These are phyloP conservation scores for Galerucella nymphaeae DNA, from an alignment of 2,888 invertebrate genomes.

Conservation along the genomic window DNA sequence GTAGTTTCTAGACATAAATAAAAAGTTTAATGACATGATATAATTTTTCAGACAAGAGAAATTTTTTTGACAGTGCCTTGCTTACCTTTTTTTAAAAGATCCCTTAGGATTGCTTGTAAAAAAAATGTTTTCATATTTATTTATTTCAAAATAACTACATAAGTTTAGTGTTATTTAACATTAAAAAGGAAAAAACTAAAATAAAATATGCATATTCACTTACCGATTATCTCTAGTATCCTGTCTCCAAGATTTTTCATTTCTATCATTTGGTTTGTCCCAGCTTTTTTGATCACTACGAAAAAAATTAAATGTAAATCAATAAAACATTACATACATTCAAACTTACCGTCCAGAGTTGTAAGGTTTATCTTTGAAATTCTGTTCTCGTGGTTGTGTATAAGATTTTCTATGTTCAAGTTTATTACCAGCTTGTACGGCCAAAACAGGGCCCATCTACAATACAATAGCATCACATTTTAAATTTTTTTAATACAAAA, in stretches of 20 bases:
- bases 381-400: constrained; percentile 34
- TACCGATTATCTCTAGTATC: constrained; percentile 49
- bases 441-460: constrained; percentile 58
- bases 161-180: background rate
- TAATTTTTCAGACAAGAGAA: too few relatives aligned
- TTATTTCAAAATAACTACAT: background rate
- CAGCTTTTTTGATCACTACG: constrained; percentile 38
- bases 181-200: too few relatives aligned
- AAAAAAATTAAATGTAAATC: constrained; percentile 15
- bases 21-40: background rate
- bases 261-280: constrained; percentile 32
- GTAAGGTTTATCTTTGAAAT: constrained; percentile 36
- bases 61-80: too few relatives aligned
- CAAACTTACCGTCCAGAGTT: constrained; percentile 45
- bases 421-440: constrained; percentile 59
- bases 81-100: constrained; percentile 33
- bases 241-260: constrained; percentile 50
- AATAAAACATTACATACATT: constrained; percentile 15
- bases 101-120: constrained; percentile 26
- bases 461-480: background rate
- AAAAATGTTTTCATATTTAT: background rate
- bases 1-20: constrained; percentile 40
- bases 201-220: constrained; percentile 21
- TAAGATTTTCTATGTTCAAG: constrained; percentile 55
- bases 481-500: too few relatives aligned